Evolutionary conservation across 1,140 invertebrate species (phyloP).

Genomic region (Drosophila rhopaloa): DNA sequence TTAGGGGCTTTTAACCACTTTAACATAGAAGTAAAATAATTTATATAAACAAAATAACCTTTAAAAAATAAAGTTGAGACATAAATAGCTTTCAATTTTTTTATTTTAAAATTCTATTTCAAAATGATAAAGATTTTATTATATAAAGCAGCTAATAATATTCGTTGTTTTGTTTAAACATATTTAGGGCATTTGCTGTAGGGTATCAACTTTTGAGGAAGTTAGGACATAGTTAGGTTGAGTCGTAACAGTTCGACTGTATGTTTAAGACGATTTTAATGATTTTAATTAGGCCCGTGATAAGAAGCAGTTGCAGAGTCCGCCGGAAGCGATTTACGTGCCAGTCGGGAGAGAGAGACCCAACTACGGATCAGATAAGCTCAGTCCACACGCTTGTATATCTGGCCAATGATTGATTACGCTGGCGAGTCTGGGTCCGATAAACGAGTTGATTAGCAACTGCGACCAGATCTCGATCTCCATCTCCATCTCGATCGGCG

Average conservation of each 20-base stretch:
- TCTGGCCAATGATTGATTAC: conserved; percentile 65
- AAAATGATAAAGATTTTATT: too few relatives aligned
- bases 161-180: neutral
- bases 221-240: neutral
- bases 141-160: too few relatives aligned
- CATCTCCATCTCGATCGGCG: conserved; percentile 3
- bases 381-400: conserved; percentile 29
- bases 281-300: conserved; percentile 28
- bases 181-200: too few relatives aligned
- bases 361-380: conserved; percentile 57
- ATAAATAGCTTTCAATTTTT: too few relatives aligned
- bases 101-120: too few relatives aligned
- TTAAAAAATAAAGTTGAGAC: too few relatives aligned
- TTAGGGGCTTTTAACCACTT: too few relatives aligned
- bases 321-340: conserved; percentile 61
- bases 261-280: conserved; percentile 16
- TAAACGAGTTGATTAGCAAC: conserved; percentile 62
- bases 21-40: too few relatives aligned
- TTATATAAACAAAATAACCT: too few relatives aligned
- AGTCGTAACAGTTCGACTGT: neutral
- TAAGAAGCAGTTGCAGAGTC: conserved; percentile 33
- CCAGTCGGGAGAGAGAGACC: conserved; percentile 17
- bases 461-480: conserved; percentile 27
- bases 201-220: too few relatives aligned
- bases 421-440: conserved; percentile 32